Conservation (phyloP, 2,113 vertebrate genomes). For the Noctilio leporinus region DNA sequence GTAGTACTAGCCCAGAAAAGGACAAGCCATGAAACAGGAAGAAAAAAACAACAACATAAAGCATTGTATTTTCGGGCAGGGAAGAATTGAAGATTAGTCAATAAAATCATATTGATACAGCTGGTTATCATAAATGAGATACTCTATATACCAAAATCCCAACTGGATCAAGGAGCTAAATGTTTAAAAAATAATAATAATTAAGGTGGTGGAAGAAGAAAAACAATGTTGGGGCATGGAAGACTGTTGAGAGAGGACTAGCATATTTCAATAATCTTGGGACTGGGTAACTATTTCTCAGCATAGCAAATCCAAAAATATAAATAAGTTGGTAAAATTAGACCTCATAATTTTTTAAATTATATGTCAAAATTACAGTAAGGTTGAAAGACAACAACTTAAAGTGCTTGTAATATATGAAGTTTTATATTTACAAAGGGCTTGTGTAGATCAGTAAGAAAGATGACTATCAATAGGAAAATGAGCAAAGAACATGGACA, state of each 20-base stretch:
- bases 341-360: neutral
- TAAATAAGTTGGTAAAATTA: neutral
- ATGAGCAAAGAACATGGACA: neutral
- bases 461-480: neutral
- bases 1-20: neutral
- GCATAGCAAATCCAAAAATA: neutral
- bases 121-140: slow-evolving; percentile 11
- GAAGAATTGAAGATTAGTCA: neutral
- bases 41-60: neutral
- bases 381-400: neutral
- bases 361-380: neutral
- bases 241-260: neutral
- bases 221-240: neutral
- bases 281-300: neutral
- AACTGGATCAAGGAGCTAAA: neutral
- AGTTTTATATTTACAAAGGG: neutral
- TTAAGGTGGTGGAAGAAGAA: neutral
- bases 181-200: neutral
- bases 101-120: neutral
- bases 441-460: neutral
- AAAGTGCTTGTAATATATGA: neutral
- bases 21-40: neutral
- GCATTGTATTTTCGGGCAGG: neutral
- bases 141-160: neutral
- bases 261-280: neutral